These are phyloP conservation scores for Scopus umbretta DNA, from an alignment of 2,113 vertebrate genomes.

Conservation along the genomic window DNA sequence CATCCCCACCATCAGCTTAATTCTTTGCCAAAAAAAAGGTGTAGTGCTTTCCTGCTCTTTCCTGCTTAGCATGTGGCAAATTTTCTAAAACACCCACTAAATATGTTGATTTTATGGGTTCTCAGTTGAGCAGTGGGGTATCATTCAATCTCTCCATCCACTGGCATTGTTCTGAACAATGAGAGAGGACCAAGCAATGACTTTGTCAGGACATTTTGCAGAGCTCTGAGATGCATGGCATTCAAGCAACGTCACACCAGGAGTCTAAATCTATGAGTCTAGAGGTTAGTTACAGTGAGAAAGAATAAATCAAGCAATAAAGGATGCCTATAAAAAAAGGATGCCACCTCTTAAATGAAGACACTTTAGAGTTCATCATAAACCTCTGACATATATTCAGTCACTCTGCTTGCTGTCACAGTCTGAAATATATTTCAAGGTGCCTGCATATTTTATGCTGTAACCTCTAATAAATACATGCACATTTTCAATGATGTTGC, in stretches of 20 bases:
- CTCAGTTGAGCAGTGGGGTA: background rate
- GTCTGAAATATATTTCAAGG: conserved; percentile 40
- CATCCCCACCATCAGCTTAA: background rate
- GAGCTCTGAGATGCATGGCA: background rate
- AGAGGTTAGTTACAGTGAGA: conserved; percentile 39
- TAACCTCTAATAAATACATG: conserved; percentile 32
- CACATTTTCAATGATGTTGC: conserved; percentile 31
- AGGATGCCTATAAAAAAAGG: conserved; percentile 20
- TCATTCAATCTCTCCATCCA: background rate
- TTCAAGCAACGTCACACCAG: conserved; percentile 16
- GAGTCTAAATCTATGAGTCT: conserved; percentile 41
- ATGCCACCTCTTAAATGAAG: conserved; percentile 42
- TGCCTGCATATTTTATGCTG: conserved; percentile 8
- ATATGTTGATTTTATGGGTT: conserved; percentile 25
- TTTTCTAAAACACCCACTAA: background rate
- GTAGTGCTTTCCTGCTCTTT: background rate
- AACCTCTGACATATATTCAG: conserved; percentile 43
- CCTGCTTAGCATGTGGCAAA: background rate
- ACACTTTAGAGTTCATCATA: conserved; percentile 42
- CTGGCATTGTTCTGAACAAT: background rate
- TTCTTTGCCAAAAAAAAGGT: background rate
- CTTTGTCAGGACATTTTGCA: conserved; percentile 8
- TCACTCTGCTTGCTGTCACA: conserved; percentile 8
- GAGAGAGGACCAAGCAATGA: background rate
- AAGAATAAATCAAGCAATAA: conserved; percentile 52